Base-by-base conservation (phyloP, 1,140 invertebrate species). In the Cherax quadricarinatus region DNA sequence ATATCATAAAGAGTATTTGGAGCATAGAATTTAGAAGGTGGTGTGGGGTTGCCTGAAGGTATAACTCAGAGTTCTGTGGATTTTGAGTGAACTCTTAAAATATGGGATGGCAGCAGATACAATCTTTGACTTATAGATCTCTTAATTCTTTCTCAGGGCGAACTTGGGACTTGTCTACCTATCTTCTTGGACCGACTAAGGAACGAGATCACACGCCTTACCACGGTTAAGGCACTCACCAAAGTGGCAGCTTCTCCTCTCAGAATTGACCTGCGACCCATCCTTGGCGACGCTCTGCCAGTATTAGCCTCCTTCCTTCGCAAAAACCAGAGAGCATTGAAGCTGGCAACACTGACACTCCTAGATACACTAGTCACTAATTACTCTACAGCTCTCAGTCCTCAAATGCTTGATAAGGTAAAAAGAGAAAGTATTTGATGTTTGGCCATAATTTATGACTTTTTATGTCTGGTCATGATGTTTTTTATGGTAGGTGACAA, bases 171-270 rank as follows among this genome's bases (percentile, higher is more conserved):
- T 16, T 99, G 98, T 95, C 95, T 99, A 89, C 98, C 98, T 4
- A 97, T 99, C 94, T 98, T 99, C 94, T 95, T 99, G 94, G 99
- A 99, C 95, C 96, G 99, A 93, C 78, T 99, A 24, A 97, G 97
- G 85, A 99, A 99, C 95, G 99, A 99, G 96, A 99, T 99, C 57
- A 99, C 99, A 3, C 96, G 99, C 60, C 95, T 99, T 10, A 99
- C 98, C 0, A 98, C 98, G 5, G 99, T 99, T 0, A 99, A 99
- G 94, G 98, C 99, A 14, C 95, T 99, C 1, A 99, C 98, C 0
- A 98, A 98, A 95, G 98, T 99, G 91, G 98, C 98, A 57, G 97
- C 97, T 0, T 99, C 98, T 16, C 98, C 98, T 0, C 95, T 99
- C 4, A 96, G 97, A 88, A 98, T 99, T 82, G 97, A 99, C 95